Evolutionary conservation across 2,888 invertebrate species (phyloP).

Genomic region (Yponomeuta malinellus): DNA sequence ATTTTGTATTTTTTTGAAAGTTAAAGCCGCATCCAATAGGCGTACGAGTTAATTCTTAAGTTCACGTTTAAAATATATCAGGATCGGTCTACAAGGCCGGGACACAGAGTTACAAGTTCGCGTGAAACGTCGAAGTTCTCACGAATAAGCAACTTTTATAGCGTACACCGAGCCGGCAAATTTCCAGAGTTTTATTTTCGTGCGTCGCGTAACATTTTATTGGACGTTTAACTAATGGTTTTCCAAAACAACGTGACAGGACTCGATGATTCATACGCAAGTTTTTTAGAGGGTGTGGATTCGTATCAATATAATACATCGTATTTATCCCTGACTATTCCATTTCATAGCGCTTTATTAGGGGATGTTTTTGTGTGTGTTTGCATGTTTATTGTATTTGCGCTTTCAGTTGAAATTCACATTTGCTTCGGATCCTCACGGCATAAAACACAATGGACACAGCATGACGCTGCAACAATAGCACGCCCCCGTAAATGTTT

Average conservation of each 20-base stretch:
- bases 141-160: conserved; percentile 42
- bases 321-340: conserved; percentile 28
- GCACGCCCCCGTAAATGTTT: background rate
- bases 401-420: background rate
- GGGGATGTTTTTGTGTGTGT: background rate
- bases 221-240: conserved; percentile 56
- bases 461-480: conserved; percentile 1
- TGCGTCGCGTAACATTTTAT: conserved; percentile 44
- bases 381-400: background rate
- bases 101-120: conserved; percentile 38
- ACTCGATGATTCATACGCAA: conserved; percentile 46
- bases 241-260: conserved; percentile 50
- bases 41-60: conserved; percentile 34
- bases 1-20: background rate
- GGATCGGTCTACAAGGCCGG: conserved; percentile 25
- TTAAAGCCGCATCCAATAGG: conserved; percentile 16
- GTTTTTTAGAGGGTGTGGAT: conserved; percentile 29
- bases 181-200: conserved; percentile 43
- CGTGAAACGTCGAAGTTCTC: conserved; percentile 38
- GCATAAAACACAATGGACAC: background rate
- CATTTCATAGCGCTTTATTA: background rate
- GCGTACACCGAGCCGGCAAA: conserved; percentile 37
- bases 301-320: conserved; percentile 29
- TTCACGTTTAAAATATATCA: conserved; percentile 31
- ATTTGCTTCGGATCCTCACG: background rate